Evolutionary conservation across 2,113 vertebrate genomes (phyloP).

Genomic region (Erythrocercus mccallii): DNA sequence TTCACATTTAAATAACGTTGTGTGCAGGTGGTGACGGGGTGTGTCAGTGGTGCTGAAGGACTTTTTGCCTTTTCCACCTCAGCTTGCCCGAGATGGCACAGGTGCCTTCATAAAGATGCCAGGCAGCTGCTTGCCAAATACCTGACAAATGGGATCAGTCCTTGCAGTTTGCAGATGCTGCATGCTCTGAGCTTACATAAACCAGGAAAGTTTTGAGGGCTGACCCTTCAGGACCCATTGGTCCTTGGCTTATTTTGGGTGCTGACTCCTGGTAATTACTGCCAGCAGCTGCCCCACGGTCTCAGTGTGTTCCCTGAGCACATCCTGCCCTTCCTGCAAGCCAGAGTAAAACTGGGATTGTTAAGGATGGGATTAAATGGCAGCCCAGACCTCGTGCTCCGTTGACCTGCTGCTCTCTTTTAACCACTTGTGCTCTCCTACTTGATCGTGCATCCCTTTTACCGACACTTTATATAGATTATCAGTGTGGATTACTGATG

Average conservation of each 20-base stretch:
- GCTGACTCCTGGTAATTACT: not conserved
- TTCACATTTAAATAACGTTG: not conserved
- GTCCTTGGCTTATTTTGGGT: not conserved
- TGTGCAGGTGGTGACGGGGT: not conserved
- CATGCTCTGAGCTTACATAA: not conserved
- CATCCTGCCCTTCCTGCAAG: not conserved
- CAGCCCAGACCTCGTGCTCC: not conserved
- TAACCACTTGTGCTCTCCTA: not conserved
- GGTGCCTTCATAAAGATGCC: not conserved
- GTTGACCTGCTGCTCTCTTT: not conserved
- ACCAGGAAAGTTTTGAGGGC: not conserved
- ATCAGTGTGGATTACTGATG: not conserved
- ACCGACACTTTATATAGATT: not conserved
- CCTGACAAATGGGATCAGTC: not conserved
- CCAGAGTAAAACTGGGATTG: not conserved
- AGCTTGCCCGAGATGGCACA: not conserved
- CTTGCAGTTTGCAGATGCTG: not conserved
- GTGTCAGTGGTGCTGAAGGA: not conserved
- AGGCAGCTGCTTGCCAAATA: not conserved
- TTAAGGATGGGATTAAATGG: not conserved
- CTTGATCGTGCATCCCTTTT: not conserved
- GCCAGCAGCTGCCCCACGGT: not conserved
- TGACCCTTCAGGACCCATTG: not conserved
- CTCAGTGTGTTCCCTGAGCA: rapidly evolving
- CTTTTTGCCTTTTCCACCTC: not conserved